Conservation (phyloP, 1,140 invertebrate genomes). For the Neodiprion virginianus region DNA sequence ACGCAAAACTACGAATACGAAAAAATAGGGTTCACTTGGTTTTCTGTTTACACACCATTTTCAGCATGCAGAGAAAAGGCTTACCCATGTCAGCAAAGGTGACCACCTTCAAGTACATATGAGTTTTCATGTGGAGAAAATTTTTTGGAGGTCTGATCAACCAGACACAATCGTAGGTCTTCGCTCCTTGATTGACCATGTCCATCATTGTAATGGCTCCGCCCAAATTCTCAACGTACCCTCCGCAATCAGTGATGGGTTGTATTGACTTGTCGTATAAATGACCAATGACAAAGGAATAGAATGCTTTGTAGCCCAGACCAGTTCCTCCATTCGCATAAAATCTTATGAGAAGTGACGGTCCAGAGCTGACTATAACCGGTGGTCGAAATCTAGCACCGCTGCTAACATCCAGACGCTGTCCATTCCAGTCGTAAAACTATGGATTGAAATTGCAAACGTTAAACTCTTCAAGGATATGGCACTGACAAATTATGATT, state of each 20-base stretch:
- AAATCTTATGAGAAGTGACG: conserved; percentile 71
- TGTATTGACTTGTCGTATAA: conserved; percentile 62
- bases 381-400: conserved; percentile 75
- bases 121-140: conserved; percentile 73
- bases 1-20: neutral
- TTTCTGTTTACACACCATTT: neutral
- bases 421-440: conserved; percentile 76
- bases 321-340: conserved; percentile 76
- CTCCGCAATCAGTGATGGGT: conserved; percentile 75
- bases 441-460: conserved; percentile 40
- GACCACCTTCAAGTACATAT: conserved; percentile 72
- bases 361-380: conserved; percentile 70
- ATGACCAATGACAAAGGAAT: conserved; percentile 68
- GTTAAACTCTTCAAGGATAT: neutral
- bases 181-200: conserved; percentile 69
- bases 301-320: conserved; percentile 73
- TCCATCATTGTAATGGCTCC: conserved; percentile 82
- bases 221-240: conserved; percentile 75
- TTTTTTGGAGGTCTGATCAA: conserved; percentile 71
- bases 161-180: conserved; percentile 77
- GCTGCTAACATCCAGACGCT: conserved; percentile 71
- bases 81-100: conserved; percentile 73
- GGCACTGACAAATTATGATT: neutral
- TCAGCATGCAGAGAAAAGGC: conserved; percentile 25
- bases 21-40: neutral